Conservation (phyloP, 2,888 invertebrate genomes). For the Cephus sareptanus region DNA sequence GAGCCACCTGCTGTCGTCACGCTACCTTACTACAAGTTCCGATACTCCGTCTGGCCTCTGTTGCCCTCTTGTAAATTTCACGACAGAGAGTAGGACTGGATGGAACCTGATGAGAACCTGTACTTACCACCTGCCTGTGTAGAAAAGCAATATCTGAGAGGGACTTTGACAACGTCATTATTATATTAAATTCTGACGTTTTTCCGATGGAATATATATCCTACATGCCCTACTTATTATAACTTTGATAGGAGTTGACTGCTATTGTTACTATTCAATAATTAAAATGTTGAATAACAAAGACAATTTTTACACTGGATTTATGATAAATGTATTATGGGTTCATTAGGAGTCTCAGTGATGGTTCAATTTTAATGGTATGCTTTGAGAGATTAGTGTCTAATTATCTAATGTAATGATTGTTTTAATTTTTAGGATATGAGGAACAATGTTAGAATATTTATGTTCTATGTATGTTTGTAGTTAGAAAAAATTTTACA, state of each 20-base stretch:
- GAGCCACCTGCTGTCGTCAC: slow-evolving; percentile 52
- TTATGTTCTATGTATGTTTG: neutral
- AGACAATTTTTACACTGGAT: neutral
- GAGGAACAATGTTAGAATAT: neutral
- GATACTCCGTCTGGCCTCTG: neutral
- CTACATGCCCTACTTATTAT: neutral
- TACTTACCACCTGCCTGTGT: too few species aligned
- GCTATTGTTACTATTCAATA: neutral
- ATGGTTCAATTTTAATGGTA: neutral
- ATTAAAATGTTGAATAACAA: neutral
- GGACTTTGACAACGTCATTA: too few species aligned
- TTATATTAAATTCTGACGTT: neutral
- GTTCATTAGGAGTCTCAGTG: neutral
- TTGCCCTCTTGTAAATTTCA: too few species aligned
- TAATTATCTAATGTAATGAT: neutral
- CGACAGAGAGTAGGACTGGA: too few species aligned
- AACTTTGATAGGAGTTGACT: neutral
- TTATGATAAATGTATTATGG: neutral
- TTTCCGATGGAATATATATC: neutral
- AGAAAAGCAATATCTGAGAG: too few species aligned
- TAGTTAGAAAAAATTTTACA: neutral
- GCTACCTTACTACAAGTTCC: neutral
- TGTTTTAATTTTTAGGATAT: neutral
- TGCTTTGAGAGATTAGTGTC: neutral
- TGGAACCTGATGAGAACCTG: too few species aligned